Percentiles rank a stretch among this genome's conserved stretches.
phyloP scores from a whole-genome alignment of 2,888 invertebrate species.

The Drosophila macrospina region DNA sequence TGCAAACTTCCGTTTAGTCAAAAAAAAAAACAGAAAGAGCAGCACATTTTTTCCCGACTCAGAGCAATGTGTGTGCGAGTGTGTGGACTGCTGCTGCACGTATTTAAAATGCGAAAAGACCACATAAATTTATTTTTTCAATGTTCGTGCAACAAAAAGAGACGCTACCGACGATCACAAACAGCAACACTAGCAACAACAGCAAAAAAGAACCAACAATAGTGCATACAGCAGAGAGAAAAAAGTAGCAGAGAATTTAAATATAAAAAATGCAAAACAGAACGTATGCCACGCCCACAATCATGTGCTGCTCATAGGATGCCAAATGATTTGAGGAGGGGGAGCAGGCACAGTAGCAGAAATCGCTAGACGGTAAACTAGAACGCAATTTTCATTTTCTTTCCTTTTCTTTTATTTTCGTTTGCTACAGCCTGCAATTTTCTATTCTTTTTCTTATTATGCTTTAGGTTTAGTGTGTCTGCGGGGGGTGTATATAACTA shows the following conservation, averaged over 20 bases:
- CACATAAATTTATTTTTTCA: slow-evolving; percentile 78
- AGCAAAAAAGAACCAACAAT: slow-evolving; percentile 17
- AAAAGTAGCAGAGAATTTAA: slow-evolving; percentile 25
- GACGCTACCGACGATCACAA: slow-evolving; percentile 37
- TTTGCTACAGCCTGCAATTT: neutral
- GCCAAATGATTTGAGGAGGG: neutral
- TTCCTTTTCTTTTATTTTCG: neutral
- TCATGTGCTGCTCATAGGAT: slow-evolving; percentile 3
- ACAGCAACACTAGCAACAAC: slow-evolving; percentile 32
- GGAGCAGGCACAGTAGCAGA: neutral
- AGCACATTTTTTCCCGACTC: slow-evolving; percentile 12
- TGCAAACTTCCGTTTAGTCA: slow-evolving; percentile 60
- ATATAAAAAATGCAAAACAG: slow-evolving; percentile 68
- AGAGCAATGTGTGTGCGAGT: slow-evolving; percentile 8
- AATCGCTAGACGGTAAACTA: slow-evolving; percentile 24
- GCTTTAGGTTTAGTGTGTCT: neutral
- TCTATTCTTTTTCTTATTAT: neutral
- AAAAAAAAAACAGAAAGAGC: slow-evolving; percentile 25
- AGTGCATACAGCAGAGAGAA: slow-evolving; percentile 13
- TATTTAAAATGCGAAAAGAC: slow-evolving; percentile 70
- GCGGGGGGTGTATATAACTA: no score
- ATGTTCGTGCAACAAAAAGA: slow-evolving; percentile 63
- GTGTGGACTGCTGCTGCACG: slow-evolving; percentile 47
- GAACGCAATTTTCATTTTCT: neutral
- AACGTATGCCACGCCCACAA: slow-evolving; percentile 56